Percentiles rank a stretch among this genome's conserved stretches.
phyloP scores from a whole-genome alignment of 2,113 vertebrate species.

The Ceyx cyanopectus region DNA sequence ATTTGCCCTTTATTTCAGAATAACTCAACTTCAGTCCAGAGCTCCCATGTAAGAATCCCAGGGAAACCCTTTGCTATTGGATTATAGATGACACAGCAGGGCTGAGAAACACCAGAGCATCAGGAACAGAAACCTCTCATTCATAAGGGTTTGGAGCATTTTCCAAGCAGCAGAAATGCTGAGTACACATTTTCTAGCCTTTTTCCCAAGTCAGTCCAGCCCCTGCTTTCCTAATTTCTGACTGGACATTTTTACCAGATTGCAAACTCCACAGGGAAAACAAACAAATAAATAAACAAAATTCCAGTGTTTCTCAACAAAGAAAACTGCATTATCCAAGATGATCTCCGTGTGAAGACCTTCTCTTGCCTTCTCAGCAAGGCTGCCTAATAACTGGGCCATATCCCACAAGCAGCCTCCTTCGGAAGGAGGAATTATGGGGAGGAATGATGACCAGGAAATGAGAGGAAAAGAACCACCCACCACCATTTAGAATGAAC shows the following conservation, averaged over 20 bases:
- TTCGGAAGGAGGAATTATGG: neutral
- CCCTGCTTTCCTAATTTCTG: neutral
- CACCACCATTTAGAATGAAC: constrained; percentile 22
- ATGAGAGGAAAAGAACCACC: constrained; percentile 26
- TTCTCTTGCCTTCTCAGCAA: neutral
- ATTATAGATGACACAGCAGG: neutral
- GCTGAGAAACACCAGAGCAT: neutral
- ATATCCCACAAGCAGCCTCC: neutral
- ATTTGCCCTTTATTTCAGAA: neutral
- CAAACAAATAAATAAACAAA: neutral
- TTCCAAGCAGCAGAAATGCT: neutral
- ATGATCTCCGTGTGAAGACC: neutral
- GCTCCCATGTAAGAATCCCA: neutral
- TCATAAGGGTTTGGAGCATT: neutral
- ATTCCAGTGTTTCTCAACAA: neutral
- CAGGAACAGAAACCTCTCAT: neutral
- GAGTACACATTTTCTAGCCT: neutral
- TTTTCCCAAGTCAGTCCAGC: neutral
- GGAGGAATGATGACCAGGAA: constrained; percentile 16
- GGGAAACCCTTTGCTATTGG: neutral
- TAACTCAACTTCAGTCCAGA: neutral
- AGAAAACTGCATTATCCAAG: neutral
- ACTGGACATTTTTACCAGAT: neutral
- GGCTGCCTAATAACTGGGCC: neutral
- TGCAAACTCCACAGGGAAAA: neutral